These are phyloP conservation scores for Eristalis tenax DNA, from an alignment of 2,888 invertebrate genomes.

Conservation along the genomic window DNA sequence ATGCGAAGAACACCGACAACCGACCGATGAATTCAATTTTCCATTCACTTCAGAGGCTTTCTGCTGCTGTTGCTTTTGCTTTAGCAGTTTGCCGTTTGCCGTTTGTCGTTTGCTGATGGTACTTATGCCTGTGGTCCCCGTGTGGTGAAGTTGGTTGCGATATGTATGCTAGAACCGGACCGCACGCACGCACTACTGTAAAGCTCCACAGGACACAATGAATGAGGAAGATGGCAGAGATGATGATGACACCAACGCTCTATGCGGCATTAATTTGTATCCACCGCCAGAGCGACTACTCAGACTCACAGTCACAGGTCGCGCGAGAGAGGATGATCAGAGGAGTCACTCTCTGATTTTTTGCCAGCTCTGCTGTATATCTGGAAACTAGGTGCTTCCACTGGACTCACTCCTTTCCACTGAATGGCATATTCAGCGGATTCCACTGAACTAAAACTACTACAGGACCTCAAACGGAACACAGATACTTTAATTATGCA, in stretches of 20 bases:
- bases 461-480: constrained; percentile 60
- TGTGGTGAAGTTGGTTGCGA: constrained; percentile 32
- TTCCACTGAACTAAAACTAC: constrained; percentile 72
- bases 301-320: constrained; percentile 25
- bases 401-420: constrained; percentile 64
- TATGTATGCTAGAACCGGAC: constrained; percentile 59
- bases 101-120: not conserved
- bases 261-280: constrained; percentile 71
- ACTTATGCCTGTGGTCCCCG: constrained; percentile 12
- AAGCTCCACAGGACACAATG: constrained; percentile 70
- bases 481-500: constrained; percentile 69
- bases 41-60: constrained; percentile 58
- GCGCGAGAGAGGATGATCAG: constrained; percentile 42
- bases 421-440: constrained; percentile 68
- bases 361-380: constrained; percentile 54
- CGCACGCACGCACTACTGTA: constrained; percentile 69
- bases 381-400: constrained; percentile 71
- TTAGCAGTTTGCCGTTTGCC: not conserved
- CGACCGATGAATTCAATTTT: constrained; percentile 68
- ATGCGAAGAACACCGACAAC: constrained; percentile 56
- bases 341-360: constrained; percentile 11
- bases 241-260: constrained; percentile 68
- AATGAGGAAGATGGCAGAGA: constrained; percentile 68
- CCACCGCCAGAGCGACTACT: constrained; percentile 46
- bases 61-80: not conserved